These are phyloP conservation scores for Aspidiotus destructor DNA, from an alignment of 2,888 invertebrate species.

Conservation along the genomic window DNA sequence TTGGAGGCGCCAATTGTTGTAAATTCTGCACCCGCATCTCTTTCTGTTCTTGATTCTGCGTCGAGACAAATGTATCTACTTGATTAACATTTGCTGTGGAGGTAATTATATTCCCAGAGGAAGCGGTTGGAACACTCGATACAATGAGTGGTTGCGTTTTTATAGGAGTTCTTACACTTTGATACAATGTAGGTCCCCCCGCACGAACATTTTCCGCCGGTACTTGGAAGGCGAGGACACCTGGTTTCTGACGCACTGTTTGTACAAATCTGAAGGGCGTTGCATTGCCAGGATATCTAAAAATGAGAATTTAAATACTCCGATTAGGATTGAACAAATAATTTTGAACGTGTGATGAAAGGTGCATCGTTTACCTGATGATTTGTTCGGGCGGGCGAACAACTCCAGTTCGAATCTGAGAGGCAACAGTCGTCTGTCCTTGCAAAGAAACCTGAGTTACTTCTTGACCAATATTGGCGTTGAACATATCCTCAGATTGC, in stretches of 20 bases:
- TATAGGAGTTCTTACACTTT: slow-evolving; percentile 16
- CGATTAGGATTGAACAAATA: neutral
- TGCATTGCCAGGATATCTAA: slow-evolving; percentile 38
- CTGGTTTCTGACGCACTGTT: slow-evolving; percentile 21
- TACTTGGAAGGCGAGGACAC: slow-evolving; percentile 29
- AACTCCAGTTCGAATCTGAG: slow-evolving; percentile 15
- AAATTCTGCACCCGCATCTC: slow-evolving; percentile 28
- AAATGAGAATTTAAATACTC: slow-evolving; percentile 13
- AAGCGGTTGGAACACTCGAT: slow-evolving; percentile 30
- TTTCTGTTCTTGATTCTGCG: neutral
- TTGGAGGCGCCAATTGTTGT: slow-evolving; percentile 32
- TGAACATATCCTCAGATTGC: slow-evolving; percentile 48
- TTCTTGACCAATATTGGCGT: slow-evolving; percentile 43
- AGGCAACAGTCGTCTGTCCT: slow-evolving; percentile 25
- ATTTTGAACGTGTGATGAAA: too few species aligned
- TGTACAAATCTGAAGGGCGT: slow-evolving; percentile 43
- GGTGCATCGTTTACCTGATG: slow-evolving; percentile 1
- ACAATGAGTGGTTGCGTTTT: slow-evolving; percentile 34
- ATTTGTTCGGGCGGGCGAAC: slow-evolving; percentile 17
- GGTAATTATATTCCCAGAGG: slow-evolving; percentile 27
- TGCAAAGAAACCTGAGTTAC: slow-evolving; percentile 28
- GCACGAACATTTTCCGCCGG: slow-evolving; percentile 19
- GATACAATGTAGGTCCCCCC: slow-evolving; percentile 6
- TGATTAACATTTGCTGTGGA: slow-evolving; percentile 29
- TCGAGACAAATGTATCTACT: neutral